Conservation (phyloP, 2,888 invertebrate species). For the Cosmorhoe ocellata region DNA sequence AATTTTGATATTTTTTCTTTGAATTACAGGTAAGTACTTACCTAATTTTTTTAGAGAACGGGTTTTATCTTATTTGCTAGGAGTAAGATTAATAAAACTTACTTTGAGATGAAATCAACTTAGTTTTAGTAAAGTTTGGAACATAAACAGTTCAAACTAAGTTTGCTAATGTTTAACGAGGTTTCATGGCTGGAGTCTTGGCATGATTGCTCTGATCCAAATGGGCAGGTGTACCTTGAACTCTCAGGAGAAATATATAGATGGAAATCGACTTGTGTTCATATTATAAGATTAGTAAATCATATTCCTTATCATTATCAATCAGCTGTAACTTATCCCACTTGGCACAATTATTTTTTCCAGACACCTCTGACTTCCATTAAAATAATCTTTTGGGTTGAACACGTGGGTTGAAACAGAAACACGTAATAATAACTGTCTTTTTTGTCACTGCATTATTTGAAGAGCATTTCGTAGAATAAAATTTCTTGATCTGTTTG, state of each 20-base stretch:
- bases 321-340: no score
- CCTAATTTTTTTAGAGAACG: background rate
- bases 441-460: no score
- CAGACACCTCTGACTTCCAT: no score
- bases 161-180: constrained; percentile 24
- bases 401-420: no score
- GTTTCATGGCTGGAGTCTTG: constrained; percentile 21
- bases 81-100: background rate
- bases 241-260: constrained; percentile 27
- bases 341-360: no score
- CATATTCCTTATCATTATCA: background rate
- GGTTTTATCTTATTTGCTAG: background rate
- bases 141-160: constrained; percentile 22
- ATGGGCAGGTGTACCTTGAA: constrained; percentile 9
- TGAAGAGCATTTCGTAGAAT: no score
- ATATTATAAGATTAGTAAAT: constrained; percentile 14
- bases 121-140: constrained; percentile 14
- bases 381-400: no score
- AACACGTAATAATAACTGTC: no score
- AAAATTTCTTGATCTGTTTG: no score
- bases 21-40: no score
- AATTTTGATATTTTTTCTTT: no score
- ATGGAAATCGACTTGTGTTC: constrained; percentile 20
- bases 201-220: constrained; percentile 20
- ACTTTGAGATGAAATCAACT: constrained; percentile 11